Conservation (phyloP, 1,140 invertebrate genomes). For the Ladona fulva region DNA sequence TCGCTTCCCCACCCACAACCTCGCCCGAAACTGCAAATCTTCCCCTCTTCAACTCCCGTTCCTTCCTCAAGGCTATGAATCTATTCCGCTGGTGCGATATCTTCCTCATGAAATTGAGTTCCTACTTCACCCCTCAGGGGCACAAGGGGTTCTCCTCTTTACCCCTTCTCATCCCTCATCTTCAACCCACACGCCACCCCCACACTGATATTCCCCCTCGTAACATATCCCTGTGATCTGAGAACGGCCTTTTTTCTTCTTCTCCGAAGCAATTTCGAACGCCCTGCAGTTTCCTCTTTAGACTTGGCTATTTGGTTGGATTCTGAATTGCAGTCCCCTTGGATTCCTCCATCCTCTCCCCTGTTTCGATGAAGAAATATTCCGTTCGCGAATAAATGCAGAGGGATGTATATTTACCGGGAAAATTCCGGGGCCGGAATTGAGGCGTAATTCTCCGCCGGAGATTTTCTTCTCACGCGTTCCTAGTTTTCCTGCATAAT, state of each 20-base stretch:
- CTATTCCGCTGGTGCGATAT: neutral
- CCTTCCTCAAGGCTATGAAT: neutral
- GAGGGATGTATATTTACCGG: too few relatives aligned
- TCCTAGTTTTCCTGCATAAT: too few relatives aligned
- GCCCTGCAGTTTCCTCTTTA: neutral
- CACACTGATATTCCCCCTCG: neutral
- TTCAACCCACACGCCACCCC: neutral
- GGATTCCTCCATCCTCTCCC: neutral
- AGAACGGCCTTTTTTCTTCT: neutral
- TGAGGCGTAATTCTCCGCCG: too few relatives aligned
- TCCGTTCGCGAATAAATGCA: too few relatives aligned
- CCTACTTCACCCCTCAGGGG: neutral
- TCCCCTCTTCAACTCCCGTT: neutral
- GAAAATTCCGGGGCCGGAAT: too few relatives aligned
- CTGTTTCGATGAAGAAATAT: too few relatives aligned
- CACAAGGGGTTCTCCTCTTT: neutral
- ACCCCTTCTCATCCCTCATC: neutral
- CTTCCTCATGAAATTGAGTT: slow-evolving; percentile 5
- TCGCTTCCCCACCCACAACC: neutral
- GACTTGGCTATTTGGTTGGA: neutral
- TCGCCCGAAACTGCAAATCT: neutral
- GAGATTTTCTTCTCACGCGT: too few relatives aligned
- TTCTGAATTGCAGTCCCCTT: neutral
- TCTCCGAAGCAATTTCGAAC: neutral
- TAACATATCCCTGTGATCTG: neutral